Evolutionary conservation across 2,797 vertebrate genomes (phyloP).

Genomic region (Rhodeus uyekii): DNA sequence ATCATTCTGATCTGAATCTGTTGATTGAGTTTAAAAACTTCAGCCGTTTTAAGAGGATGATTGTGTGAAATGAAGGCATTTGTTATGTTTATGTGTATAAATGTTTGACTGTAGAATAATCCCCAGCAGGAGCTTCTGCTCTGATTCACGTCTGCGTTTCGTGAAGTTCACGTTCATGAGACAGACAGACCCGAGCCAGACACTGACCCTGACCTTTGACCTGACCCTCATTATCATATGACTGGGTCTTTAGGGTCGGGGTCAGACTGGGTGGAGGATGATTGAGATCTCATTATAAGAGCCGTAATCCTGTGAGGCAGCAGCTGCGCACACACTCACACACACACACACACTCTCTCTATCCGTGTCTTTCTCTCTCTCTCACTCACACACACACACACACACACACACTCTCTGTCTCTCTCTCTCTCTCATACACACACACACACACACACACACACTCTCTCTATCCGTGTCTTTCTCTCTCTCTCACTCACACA

Average conservation of each 20-base stretch:
- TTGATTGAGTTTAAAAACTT: no score
- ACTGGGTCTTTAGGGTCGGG: slow-evolving; percentile 46
- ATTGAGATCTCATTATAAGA: slow-evolving; percentile 66
- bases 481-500: no score
- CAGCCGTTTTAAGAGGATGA: no score
- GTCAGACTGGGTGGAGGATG: slow-evolving; percentile 42
- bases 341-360: slow-evolving; percentile 41
- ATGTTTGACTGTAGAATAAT: background rate
- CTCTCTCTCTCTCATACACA: no score
- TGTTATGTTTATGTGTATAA: no score
- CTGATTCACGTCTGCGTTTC: slow-evolving; percentile 34
- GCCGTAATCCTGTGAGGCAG: slow-evolving; percentile 58
- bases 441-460: no score
- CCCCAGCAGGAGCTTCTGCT: background rate
- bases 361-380: no score
- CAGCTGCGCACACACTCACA: slow-evolving; percentile 49
- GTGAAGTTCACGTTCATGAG: slow-evolving; percentile 56
- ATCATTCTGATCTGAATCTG: no score
- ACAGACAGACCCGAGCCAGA: slow-evolving; percentile 54
- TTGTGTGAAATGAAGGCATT: no score
- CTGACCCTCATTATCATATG: slow-evolving; percentile 61
- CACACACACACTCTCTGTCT: no score
- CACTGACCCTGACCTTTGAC: slow-evolving; percentile 56
- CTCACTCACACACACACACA: slow-evolving; percentile 1
- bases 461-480: no score